These are phyloP conservation scores for Tubulanus polymorphus DNA, from an alignment of 2,888 invertebrate species.

Conservation along the genomic window DNA sequence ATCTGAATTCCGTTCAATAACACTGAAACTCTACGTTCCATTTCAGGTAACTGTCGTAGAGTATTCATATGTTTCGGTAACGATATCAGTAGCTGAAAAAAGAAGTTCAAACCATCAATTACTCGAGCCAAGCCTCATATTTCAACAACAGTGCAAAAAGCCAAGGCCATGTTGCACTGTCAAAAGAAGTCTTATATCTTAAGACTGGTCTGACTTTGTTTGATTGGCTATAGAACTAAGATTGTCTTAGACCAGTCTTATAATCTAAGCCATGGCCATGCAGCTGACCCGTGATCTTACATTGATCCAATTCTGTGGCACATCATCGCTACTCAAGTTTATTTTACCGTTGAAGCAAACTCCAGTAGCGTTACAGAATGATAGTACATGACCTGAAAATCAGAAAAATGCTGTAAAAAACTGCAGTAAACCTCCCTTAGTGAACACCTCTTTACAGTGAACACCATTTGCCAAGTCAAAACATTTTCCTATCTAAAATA, in stretches of 20 bases:
- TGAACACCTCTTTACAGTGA: too few species aligned
- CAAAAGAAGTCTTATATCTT: neutral
- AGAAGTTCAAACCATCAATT: neutral
- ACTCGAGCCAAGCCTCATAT: too few species aligned
- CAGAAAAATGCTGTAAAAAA: too few species aligned
- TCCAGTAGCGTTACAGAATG: constrained; percentile 86
- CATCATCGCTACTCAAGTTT: constrained; percentile 87
- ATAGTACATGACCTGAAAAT: constrained; percentile 68
- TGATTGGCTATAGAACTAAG: too few species aligned
- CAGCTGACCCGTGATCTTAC: constrained; percentile 61
- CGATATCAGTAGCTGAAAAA: constrained; percentile 32
- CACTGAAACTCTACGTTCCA: constrained; percentile 63
- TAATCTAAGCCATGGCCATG: too few species aligned
- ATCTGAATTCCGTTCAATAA: constrained; percentile 80
- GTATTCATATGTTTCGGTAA: constrained; percentile 33
- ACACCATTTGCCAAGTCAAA: too few species aligned
- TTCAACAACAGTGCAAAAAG: neutral
- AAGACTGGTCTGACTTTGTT: too few species aligned
- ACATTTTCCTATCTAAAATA: too few species aligned
- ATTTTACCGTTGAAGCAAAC: constrained; percentile 86
- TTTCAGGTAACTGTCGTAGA: constrained; percentile 32
- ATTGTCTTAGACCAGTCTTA: too few species aligned
- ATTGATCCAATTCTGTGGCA: constrained; percentile 88
- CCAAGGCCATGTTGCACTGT: neutral
- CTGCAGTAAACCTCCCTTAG: too few species aligned